phyloP scores from a whole-genome alignment of 1,140 invertebrate genomes.

The Archegozetes longisetosus region DNA sequence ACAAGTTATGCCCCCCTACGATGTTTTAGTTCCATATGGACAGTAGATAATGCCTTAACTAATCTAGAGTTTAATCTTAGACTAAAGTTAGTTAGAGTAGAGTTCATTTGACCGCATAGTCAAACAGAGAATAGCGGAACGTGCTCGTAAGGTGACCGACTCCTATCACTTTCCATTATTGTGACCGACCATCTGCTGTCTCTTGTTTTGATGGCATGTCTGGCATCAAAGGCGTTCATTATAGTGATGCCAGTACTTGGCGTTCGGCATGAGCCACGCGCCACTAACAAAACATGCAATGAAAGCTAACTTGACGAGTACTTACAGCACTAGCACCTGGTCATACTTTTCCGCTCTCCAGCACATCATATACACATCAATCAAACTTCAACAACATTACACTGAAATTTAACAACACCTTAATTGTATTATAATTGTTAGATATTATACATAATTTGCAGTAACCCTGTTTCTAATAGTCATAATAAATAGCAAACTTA shows the following conservation, averaged over 20 bases:
- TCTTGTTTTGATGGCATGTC: neutral
- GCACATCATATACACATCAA: neutral
- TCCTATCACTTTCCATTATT: neutral
- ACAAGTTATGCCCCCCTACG: neutral
- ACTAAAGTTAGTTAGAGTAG: neutral
- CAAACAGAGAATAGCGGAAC: neutral
- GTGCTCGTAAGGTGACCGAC: neutral
- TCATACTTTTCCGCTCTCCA: neutral
- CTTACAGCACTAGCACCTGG: neutral
- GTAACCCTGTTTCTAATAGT: too few relatives aligned
- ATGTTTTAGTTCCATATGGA: neutral
- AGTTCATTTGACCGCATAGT: neutral
- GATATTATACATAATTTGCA: too few relatives aligned
- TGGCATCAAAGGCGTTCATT: neutral
- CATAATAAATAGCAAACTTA: too few relatives aligned
- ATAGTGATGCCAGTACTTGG: neutral
- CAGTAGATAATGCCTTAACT: neutral
- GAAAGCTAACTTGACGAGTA: neutral
- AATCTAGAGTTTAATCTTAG: neutral
- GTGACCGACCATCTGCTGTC: neutral
- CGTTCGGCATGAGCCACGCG: neutral
- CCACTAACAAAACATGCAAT: neutral
- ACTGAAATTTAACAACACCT: neutral
- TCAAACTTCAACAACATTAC: neutral
- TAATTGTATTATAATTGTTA: neutral